Evolutionary conservation across 2,113 vertebrate species (phyloP).

Genomic region (Aix galericulata): DNA sequence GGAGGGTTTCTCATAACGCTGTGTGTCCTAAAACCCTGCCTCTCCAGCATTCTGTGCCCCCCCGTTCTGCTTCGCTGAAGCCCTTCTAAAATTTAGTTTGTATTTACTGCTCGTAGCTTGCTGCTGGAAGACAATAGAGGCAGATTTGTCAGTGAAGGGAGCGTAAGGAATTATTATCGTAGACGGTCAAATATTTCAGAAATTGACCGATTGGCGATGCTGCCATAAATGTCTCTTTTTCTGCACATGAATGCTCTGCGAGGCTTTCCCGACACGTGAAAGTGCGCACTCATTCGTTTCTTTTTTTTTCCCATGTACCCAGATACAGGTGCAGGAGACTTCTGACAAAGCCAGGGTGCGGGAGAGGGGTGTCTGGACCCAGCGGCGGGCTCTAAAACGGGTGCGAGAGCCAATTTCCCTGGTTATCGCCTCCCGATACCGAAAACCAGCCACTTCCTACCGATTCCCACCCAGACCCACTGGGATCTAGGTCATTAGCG

Average conservation of each 20-base stretch:
- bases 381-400: not conserved
- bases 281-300: not conserved
- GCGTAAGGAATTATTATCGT: not conserved
- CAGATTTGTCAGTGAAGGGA: not conserved
- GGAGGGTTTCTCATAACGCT: not conserved
- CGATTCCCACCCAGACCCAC: not conserved
- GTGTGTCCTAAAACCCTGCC: rapidly evolving
- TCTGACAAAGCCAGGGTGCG: not conserved
- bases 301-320: not conserved
- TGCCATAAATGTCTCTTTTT: not conserved
- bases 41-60: not conserved
- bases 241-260: not conserved
- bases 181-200: not conserved
- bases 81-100: not conserved
- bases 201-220: not conserved
- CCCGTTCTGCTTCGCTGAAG: not conserved
- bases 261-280: not conserved
- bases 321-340: conserved; percentile 26
- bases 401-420: not conserved
- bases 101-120: not conserved
- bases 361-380: not conserved
- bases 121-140: not conserved
- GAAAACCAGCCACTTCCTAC: not conserved
- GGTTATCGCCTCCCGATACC: not conserved
- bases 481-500: not conserved